These are phyloP conservation scores for Clupea harengus DNA, from an alignment of 2,113 vertebrate genomes.

Conservation along the genomic window DNA sequence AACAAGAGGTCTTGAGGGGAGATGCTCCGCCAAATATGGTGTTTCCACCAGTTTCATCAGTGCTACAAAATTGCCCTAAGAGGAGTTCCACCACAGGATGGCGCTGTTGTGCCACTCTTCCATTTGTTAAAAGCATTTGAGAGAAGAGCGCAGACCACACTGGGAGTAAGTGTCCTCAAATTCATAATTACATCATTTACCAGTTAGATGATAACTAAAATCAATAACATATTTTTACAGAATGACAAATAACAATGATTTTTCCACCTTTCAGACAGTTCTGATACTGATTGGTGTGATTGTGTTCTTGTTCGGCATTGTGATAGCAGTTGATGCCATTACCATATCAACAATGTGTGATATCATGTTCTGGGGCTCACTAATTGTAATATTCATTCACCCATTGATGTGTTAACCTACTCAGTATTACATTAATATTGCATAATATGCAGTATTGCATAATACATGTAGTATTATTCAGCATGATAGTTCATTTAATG, in stretches of 20 bases:
- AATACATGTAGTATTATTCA: too few relatives aligned
- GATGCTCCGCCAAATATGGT: too few relatives aligned
- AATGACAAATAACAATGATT: too few relatives aligned
- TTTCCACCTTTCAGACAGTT: slow-evolving; percentile 24
- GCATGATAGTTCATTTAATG: too few relatives aligned
- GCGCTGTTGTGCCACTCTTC: neutral
- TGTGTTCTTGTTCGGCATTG: slow-evolving; percentile 21
- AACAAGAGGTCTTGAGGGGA: neutral
- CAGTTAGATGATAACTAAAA: too few relatives aligned
- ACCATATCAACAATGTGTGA: neutral
- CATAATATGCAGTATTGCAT: too few relatives aligned
- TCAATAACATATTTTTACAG: too few relatives aligned
- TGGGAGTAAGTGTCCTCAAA: slow-evolving; percentile 35
- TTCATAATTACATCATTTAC: too few relatives aligned
- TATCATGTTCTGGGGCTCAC: slow-evolving; percentile 15
- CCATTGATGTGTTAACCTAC: neutral
- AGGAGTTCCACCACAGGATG: neutral
- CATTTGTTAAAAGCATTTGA: slow-evolving; percentile 6
- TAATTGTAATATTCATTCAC: slow-evolving; percentile 33
- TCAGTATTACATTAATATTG: neutral
- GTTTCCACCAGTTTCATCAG: too few relatives aligned
- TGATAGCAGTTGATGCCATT: neutral
- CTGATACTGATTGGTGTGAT: slow-evolving; percentile 34
- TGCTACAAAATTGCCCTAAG: too few relatives aligned
- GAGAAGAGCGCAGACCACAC: slow-evolving; percentile 29